phyloP scores from a whole-genome alignment of 2,797 vertebrate genomes.

The Lagocephalus sceleratus region DNA sequence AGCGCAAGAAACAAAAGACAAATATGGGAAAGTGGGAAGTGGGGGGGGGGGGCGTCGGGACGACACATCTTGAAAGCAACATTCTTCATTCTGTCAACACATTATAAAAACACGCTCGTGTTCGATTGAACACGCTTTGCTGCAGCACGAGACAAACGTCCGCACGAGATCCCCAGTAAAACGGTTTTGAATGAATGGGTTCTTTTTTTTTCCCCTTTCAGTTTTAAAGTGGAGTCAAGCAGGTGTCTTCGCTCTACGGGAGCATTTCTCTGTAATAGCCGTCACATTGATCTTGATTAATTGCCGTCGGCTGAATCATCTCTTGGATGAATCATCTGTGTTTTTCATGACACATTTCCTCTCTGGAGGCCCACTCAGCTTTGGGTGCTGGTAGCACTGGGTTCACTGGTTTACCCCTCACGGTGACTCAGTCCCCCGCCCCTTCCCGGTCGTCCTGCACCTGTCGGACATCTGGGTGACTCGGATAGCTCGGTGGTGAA shows the following conservation, averaged over 20 bases:
- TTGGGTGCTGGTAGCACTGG: slow-evolving; percentile 37
- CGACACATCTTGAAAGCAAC: not conserved
- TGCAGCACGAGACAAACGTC: slow-evolving; percentile 27
- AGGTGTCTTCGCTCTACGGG: slow-evolving; percentile 41
- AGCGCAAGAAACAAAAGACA: too few relatives aligned
- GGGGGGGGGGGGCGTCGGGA: too few relatives aligned
- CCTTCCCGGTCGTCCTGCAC: slow-evolving; percentile 44
- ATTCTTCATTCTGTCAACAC: slow-evolving; percentile 4
- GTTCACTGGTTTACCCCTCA: slow-evolving; percentile 33
- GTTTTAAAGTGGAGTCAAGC: slow-evolving; percentile 41
- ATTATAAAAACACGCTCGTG: slow-evolving; percentile 44
- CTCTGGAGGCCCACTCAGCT: slow-evolving; percentile 54
- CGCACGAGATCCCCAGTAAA: slow-evolving; percentile 40
- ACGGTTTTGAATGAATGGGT: slow-evolving; percentile 44
- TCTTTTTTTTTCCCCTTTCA: slow-evolving; percentile 31
- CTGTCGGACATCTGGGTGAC: slow-evolving; percentile 45
- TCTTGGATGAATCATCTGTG: slow-evolving; percentile 24
- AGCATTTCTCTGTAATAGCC: slow-evolving; percentile 44
- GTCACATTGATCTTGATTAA: slow-evolving; percentile 49
- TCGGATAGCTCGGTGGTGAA: slow-evolving; percentile 28
- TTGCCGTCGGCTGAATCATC: slow-evolving; percentile 54
- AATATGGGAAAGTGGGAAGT: too few relatives aligned
- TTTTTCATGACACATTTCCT: slow-evolving; percentile 70
- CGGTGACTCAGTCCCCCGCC: slow-evolving; percentile 38
- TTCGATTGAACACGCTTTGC: slow-evolving; percentile 52